Evolutionary conservation across 1,140 invertebrate genomes (phyloP), one percentile per base, ranked within the genome.

Genomic region (Pseudoatta argentina): DNA sequence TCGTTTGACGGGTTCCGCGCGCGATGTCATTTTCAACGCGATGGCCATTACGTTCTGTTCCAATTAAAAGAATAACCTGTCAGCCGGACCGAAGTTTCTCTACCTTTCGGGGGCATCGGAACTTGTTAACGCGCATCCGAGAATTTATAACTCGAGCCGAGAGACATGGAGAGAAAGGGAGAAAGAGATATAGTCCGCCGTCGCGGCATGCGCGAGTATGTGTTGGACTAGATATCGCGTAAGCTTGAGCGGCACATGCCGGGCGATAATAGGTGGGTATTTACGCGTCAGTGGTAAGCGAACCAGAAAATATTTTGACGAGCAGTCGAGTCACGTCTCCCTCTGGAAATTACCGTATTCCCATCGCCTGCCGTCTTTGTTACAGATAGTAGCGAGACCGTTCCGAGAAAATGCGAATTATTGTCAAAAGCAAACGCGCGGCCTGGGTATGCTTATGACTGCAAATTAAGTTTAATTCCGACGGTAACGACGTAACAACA

Each of bases 391-490:
- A 64, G 57, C 55, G 21, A 16, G 48, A 77, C 21, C 66, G 34
- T 90, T 90, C 76, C 63, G 48, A 82, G 88, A 90, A 89, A 86
- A 66, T 64, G 71, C 48, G 75, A 63, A 90, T 90, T 88, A 85
- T 89, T 90, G 88, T 85, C 81, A 90, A 89, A 89, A 87, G 88
- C 85, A 90, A 90, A 90, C 89, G 71, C 72, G 87, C 64, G 24
- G 79, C 27, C 24, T 44, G 69, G 53, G 64, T 82, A 86, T 86
- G 85, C 79, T 90, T 90, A 90, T 73, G 63, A 86, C 89, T 85
- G 66, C 76, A 86, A 90, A 90, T 90, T 90, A 90, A 87, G 86
- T 90, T 64, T 90, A 90, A 90, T 90, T 90, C 76, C 76, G 86
- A 67, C 88, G 81, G 48, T 90, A 90, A 89, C 69, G 72, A 89